Base-by-base conservation (phyloP, 2,888 invertebrate species). In the Sericinus montela region DNA sequence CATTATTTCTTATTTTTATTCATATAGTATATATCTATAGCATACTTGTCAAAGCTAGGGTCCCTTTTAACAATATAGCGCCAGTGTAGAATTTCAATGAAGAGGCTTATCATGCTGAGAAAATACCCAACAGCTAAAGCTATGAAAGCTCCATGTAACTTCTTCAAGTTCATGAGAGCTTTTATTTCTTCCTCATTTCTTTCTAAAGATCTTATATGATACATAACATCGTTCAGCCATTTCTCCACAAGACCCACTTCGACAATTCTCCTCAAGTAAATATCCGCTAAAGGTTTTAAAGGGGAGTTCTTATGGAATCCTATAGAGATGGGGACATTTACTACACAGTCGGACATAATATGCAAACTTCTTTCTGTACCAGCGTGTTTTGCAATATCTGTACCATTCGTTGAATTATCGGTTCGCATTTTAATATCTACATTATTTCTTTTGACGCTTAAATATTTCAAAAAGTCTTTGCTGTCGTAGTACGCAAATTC, bases 301-400 rank as follows among this genome's bases (percentile, higher is more conserved):
- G 95, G 94, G 0, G 95, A 95, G 72, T 96, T 95, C 64, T 94
- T 95, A 63, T 94, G 94, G 61, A 96, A 90, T 0, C 95, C 96
- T 53, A 96, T 86, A 0, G 95, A 94, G 44, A 96, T 91, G 0
- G 96, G 96, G 90, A 95, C 94, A 57, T 93, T 92, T 4, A 96
- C 92, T 0, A 94, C 91, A 70, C 96, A 96, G 54, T 95, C 93
- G 1, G 89, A 84, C 96, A 96, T 96, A 8, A 96, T 94, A 62
- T 96, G 96, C 46, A 96, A 75, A 69, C 91, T 91, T 51, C 90
- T 81, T 45, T 90, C 85, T 0, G 55, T 55, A 14, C 69, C 65
- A 10, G 48, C 52, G 44, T 51, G 53, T 0, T 42, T 16, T 1
- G 4, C 11, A 1, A 56, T 36, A n/a, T 63, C 61, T 3, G 70